phyloP scores from a whole-genome alignment of 2,797 vertebrate species.

The Hoplostethus atlanticus region DNA sequence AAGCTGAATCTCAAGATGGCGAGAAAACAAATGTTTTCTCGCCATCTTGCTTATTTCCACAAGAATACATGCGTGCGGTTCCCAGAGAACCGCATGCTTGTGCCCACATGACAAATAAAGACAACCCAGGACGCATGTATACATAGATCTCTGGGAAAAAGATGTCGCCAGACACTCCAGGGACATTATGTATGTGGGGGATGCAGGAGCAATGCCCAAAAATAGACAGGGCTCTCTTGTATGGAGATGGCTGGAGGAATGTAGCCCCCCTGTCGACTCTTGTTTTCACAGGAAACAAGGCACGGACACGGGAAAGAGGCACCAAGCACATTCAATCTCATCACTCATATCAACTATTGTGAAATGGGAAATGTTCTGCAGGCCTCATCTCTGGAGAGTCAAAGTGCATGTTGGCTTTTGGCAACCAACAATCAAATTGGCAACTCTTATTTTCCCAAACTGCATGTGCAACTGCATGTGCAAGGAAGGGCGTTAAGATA shows the following conservation, averaged over 20 bases:
- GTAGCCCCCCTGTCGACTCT: constrained; percentile 45
- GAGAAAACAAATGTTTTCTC: constrained; percentile 28
- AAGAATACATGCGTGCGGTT: too few species aligned
- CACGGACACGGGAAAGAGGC: constrained; percentile 62
- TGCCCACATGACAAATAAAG: constrained; percentile 71
- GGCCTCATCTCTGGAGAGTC: constrained; percentile 25
- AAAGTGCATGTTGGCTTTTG: constrained; percentile 10
- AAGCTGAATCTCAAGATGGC: neutral
- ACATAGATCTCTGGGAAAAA: constrained; percentile 82
- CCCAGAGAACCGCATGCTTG: constrained; percentile 56
- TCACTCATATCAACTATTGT: constrained; percentile 3
- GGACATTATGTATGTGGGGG: constrained; percentile 77
- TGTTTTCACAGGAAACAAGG: constrained; percentile 56
- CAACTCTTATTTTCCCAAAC: constrained; percentile 13
- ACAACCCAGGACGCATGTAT: constrained; percentile 65
- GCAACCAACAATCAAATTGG: neutral
- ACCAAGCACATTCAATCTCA: constrained; percentile 22
- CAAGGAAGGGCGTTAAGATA: neutral
- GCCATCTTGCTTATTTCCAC: constrained; percentile 18
- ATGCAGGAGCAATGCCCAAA: constrained; percentile 70
- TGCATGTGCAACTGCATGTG: neutral
- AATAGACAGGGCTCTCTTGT: constrained; percentile 75
- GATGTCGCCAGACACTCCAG: constrained; percentile 70
- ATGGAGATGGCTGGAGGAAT: constrained; percentile 70
- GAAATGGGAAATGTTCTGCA: constrained; percentile 24